A percentile compares a stretch with the other conserved stretches of the same genome.
These are phyloP conservation scores for Hirundo rustica DNA, from an alignment of 2,797 vertebrate species.

Conservation along the genomic window DNA sequence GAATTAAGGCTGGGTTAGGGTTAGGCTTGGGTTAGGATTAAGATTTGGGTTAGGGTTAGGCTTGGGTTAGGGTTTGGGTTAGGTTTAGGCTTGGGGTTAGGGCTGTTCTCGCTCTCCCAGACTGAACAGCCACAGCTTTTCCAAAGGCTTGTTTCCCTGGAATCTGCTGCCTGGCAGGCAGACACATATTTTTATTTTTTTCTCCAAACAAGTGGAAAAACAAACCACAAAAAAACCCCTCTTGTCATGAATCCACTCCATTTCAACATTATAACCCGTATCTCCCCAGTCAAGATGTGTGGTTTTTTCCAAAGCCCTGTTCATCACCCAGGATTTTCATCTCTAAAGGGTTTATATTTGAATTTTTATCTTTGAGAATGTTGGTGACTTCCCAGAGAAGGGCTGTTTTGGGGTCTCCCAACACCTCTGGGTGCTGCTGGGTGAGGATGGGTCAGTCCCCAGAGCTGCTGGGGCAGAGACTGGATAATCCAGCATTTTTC, in stretches of 20 bases:
- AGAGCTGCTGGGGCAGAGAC: not conserved
- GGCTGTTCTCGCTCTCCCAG: not conserved
- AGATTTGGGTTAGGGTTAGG: too few species aligned
- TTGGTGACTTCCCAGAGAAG: not conserved
- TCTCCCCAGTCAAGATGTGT: not conserved
- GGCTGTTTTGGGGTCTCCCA: accelerated
- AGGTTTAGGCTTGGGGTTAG: too few species aligned
- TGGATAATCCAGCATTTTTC: not conserved
- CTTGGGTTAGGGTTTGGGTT: too few species aligned
- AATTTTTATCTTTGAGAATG: not conserved
- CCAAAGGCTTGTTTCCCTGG: not conserved
- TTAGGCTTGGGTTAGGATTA: too few species aligned
- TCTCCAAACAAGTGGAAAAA: too few species aligned
- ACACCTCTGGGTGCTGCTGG: not conserved
- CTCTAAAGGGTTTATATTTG: not conserved
- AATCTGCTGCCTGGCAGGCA: not conserved
- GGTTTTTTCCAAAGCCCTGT: not conserved
- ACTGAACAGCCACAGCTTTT: not conserved
- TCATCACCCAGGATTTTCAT: not conserved
- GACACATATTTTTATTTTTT: not conserved
- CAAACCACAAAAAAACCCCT: too few species aligned
- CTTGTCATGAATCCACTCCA: too few species aligned
- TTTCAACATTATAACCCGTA: not conserved
- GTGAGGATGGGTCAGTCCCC: not conserved
- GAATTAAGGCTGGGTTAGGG: too few species aligned